Evolutionary conservation across 35 echinoderm and acorn worm species (phyloP).

Genomic region (Hemicentrotus pulcherrimus): DNA sequence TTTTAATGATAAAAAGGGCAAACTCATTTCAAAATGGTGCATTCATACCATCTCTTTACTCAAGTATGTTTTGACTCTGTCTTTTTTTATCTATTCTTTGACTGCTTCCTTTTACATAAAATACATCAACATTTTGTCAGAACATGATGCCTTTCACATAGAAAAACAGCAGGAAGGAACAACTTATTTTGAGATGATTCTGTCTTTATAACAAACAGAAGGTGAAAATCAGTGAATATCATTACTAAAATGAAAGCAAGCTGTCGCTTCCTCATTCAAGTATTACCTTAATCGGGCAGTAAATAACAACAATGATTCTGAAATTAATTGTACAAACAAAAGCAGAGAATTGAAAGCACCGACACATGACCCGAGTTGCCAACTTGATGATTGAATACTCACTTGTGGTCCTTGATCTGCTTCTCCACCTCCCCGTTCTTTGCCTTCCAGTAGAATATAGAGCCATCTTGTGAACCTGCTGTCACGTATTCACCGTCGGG

Average conservation of each 20-base stretch:
- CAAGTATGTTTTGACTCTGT: neutral
- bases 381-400: constrained; percentile 42
- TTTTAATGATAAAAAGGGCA: neutral
- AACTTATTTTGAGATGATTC: too few species aligned
- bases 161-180: neutral
- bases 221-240: too few species aligned
- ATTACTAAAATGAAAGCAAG: neutral
- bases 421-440: constrained; percentile 69
- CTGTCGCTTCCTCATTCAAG: neutral
- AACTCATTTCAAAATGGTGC: neutral
- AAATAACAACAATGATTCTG: too few species aligned
- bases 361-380: neutral
- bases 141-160: neutral
- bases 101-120: neutral
- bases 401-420: constrained; percentile 86
- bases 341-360: neutral
- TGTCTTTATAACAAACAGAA: too few species aligned
- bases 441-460: constrained; percentile 84
- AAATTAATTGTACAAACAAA: neutral
- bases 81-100: too few species aligned
- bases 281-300: too few species aligned
- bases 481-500: constrained; percentile 80
- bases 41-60: neutral
- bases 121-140: neutral
- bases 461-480: constrained; percentile 85